A percentile compares a stretch with the other conserved stretches of the same genome.
phyloP scores from a whole-genome alignment of 2,113 vertebrate genomes.

The Brienomyrus brachyistius region DNA sequence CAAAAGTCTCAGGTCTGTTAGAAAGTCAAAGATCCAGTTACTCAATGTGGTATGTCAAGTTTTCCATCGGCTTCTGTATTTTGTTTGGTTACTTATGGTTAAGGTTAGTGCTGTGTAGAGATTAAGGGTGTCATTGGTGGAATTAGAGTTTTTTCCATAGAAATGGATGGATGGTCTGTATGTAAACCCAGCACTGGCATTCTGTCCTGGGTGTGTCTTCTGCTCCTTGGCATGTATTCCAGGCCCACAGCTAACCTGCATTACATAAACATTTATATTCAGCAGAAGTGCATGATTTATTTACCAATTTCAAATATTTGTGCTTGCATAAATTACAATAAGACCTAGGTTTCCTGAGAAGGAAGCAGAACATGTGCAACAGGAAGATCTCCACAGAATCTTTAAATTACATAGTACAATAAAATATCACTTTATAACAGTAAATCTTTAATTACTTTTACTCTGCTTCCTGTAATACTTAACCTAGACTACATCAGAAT shows the following conservation, averaged over 20 bases:
- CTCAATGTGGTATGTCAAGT: not conserved
- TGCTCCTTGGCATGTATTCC: not conserved
- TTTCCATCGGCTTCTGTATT: not conserved
- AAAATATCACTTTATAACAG: not conserved
- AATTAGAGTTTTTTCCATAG: not conserved
- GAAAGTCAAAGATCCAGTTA: not conserved
- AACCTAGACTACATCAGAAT: not conserved
- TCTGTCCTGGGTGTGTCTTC: not conserved
- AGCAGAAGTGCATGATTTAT: not conserved
- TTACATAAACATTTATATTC: not conserved
- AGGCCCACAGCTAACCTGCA: not conserved
- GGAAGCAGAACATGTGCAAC: not conserved
- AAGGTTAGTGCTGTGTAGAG: not conserved
- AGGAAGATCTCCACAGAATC: not conserved
- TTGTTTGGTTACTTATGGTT: not conserved
- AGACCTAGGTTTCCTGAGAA: not conserved
- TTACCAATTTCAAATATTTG: not conserved
- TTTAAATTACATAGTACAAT: not conserved
- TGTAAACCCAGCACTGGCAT: not conserved
- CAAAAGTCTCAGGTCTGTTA: not conserved
- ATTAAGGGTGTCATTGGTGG: not conserved
- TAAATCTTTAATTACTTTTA: not conserved
- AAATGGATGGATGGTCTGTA: not conserved
- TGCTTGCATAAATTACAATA: not conserved
- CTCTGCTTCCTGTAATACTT: not conserved